Evolutionary conservation across 2,113 vertebrate species (phyloP).

Genomic region (Emydocephalus ijimae): DNA sequence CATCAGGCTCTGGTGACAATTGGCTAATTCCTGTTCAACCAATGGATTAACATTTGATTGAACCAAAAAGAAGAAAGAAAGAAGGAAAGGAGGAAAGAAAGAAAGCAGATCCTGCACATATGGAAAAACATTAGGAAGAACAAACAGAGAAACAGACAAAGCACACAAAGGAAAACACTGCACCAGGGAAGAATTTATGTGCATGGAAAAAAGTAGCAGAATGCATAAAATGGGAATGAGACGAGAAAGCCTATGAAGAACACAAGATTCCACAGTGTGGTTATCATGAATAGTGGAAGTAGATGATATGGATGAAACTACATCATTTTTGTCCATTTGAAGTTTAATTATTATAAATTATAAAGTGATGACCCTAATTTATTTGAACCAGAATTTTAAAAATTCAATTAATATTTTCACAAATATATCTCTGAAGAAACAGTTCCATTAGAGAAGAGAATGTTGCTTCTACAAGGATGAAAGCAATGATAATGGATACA

Average conservation of each 20-base stretch:
- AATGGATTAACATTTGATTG: too few species aligned
- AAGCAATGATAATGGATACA: background rate
- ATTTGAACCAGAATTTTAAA: background rate
- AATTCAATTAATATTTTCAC: background rate
- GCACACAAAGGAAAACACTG: background rate
- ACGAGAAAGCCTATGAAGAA: background rate
- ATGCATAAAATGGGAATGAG: background rate
- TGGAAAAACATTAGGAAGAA: too few species aligned
- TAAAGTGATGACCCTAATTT: background rate
- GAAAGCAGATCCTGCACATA: too few species aligned
- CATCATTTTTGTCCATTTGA: background rate
- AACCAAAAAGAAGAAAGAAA: too few species aligned
- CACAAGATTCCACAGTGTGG: background rate
- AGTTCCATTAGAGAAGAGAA: background rate
- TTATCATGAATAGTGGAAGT: background rate
- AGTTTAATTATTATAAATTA: background rate
- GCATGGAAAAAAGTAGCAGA: background rate
- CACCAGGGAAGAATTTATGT: background rate
- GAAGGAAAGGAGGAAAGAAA: too few species aligned
- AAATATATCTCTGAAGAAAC: background rate
- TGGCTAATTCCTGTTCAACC: too few species aligned
- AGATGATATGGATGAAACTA: background rate
- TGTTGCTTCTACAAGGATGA: background rate
- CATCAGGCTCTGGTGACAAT: too few species aligned
- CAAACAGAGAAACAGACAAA: background rate